phyloP scores from a whole-genome alignment of 2,113 vertebrate species.

The Atractosteus spatula region DNA sequence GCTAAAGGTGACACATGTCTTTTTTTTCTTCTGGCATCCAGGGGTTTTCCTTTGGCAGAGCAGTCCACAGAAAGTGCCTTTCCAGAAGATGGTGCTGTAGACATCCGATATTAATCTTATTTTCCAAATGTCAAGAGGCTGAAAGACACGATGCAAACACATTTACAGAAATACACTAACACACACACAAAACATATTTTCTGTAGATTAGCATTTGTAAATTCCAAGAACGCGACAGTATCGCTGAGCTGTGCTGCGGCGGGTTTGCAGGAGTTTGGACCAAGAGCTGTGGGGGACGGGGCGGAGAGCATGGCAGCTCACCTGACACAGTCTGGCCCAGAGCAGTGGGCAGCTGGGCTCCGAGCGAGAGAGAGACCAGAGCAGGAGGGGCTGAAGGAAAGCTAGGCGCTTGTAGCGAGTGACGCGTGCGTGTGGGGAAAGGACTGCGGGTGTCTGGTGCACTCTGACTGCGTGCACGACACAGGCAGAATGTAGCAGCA shows the following conservation, averaged over 20 bases:
- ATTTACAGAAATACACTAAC: slow-evolving; percentile 16
- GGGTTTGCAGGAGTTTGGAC: slow-evolving; percentile 72
- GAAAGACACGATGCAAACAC: slow-evolving; percentile 42
- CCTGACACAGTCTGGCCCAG: slow-evolving; percentile 39
- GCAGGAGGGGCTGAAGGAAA: too few species aligned
- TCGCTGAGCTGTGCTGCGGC: slow-evolving; percentile 65
- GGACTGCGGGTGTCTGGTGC: too few species aligned
- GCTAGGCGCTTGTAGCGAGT: too few species aligned
- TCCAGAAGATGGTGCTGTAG: slow-evolving; percentile 92
- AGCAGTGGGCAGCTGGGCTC: slow-evolving; percentile 46
- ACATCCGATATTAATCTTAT: slow-evolving; percentile 61
- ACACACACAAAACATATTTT: slow-evolving; percentile 25
- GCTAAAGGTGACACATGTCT: background rate
- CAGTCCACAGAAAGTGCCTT: slow-evolving; percentile 97
- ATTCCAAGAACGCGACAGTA: slow-evolving; percentile 74
- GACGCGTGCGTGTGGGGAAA: too few species aligned
- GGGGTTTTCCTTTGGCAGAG: slow-evolving; percentile 32
- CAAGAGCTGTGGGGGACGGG: slow-evolving; percentile 53
- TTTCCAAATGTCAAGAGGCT: slow-evolving; percentile 64
- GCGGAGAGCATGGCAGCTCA: slow-evolving; percentile 34
- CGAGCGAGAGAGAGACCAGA: too few species aligned
- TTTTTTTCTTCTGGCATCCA: background rate
- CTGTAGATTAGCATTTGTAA: slow-evolving; percentile 48
- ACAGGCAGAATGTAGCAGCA: too few species aligned
- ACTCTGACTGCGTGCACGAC: too few species aligned